Percentiles rank a stretch among this genome's conserved stretches.
These are phyloP conservation scores for Gymnocephalus cernua DNA, from an alignment of 2,113 vertebrate genomes.

Conservation along the genomic window DNA sequence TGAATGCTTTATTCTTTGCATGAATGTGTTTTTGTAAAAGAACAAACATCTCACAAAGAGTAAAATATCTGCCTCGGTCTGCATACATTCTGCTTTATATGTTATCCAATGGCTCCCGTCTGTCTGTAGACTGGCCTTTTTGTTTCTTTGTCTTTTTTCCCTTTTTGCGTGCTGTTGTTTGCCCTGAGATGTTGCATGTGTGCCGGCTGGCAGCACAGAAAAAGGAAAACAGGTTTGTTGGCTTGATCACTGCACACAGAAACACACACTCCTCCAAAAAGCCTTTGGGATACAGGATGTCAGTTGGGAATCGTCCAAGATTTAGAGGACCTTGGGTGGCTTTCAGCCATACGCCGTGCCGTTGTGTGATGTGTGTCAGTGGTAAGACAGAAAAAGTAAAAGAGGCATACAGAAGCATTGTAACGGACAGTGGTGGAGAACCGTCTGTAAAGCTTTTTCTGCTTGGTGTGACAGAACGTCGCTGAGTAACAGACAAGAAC, in stretches of 20 bases:
- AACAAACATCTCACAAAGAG: not conserved
- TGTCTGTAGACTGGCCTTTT: constrained; percentile 7
- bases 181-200: constrained; percentile 55
- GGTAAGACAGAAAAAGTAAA: not conserved
- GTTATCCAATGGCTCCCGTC: constrained; percentile 10
- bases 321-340: constrained; percentile 59
- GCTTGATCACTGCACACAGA: constrained; percentile 53
- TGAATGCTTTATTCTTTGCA: not conserved
- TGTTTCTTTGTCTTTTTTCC: constrained; percentile 29
- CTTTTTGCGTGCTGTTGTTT: constrained; percentile 54
- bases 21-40: constrained; percentile 1
- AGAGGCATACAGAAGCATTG: not conserved
- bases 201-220: constrained; percentile 43
- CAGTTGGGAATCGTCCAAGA: constrained; percentile 69
- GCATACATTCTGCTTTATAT: not conserved
- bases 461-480: constrained; percentile 44
- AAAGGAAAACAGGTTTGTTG: constrained; percentile 64
- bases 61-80: not conserved
- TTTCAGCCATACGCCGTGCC: constrained; percentile 45
- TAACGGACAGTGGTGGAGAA: not conserved
- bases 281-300: constrained; percentile 39
- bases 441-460: constrained; percentile 23
- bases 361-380: constrained; percentile 33
- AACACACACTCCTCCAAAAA: constrained; percentile 52
- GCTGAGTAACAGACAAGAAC: constrained; percentile 33